Conservation (phyloP, 2,888 invertebrate genomes). For the Phortica magna region DNA sequence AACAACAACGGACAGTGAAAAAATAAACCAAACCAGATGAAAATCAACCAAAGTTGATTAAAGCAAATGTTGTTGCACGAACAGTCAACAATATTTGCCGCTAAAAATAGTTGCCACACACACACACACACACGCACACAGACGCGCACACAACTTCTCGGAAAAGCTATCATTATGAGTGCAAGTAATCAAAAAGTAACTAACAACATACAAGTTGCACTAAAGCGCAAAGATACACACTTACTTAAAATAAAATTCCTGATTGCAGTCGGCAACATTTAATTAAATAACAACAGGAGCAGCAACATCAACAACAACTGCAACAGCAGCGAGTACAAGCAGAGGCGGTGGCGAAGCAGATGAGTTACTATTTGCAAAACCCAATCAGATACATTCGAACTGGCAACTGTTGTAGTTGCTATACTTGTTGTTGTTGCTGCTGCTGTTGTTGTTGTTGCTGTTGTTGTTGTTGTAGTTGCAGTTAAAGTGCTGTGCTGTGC, state of each 20-base stretch:
- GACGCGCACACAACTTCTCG: neutral
- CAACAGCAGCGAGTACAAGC: neutral
- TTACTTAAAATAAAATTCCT: slow-evolving; percentile 10
- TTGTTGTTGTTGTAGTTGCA: neutral
- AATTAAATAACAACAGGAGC: slow-evolving; percentile 19
- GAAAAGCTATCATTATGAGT: neutral
- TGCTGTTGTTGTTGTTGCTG: neutral
- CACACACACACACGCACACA: neutral
- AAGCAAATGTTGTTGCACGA: neutral
- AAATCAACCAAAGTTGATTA: neutral
- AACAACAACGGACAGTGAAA: too few relatives aligned
- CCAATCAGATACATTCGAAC: neutral
- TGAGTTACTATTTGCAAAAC: neutral
- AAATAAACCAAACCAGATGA: neutral
- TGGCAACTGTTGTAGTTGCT: neutral
- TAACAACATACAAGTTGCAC: neutral
- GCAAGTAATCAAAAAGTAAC: neutral
- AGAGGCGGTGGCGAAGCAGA: too few relatives aligned
- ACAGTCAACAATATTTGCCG: neutral
- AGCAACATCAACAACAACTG: neutral
- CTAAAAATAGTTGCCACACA: slow-evolving; percentile 1
- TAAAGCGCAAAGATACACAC: slow-evolving; percentile 1
- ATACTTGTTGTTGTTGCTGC: neutral
- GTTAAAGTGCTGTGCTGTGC: neutral
- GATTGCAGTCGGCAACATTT: slow-evolving; percentile 14